Evolutionary conservation across 2,797 vertebrate genomes (phyloP), one percentile per base, ranked within the genome.

Genomic region (Syndactyla subalaris): DNA sequence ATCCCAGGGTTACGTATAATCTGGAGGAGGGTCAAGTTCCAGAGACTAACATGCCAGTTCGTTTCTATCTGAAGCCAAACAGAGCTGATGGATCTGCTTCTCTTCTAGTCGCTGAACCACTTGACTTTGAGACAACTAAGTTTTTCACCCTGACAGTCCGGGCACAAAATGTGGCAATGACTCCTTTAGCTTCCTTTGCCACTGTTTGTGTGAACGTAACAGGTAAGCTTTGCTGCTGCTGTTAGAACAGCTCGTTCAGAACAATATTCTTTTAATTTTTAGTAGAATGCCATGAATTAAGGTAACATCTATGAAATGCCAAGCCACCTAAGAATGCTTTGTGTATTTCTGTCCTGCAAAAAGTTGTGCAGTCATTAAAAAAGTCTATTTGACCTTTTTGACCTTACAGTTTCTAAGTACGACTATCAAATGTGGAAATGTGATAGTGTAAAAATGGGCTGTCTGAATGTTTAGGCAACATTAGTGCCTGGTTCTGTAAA

Each of bases 21-120:
- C 98, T 99, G 95, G 99, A 99, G 93, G 99, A 99, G 91, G 99
- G 99, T 51, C 98, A 98, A 94, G 98, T 99, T 49, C 98, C 98
- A 14, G 98, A 99, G 97, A 98, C 98, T 79, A 99, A 99, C 98
- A 98, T 98, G 98, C 99, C 99, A 12, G 98, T 99, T 72, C 98
- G 98, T 30, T 99, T 99, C 98, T 99, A 99, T 97, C 97, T 99
- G 94, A 99, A 98, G 85, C 98, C 98, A 27, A 99, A 99, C 97
- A 98, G 98, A 65, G 97, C 96, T 2, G 98, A 99, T 72, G 97
- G 98, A 80, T 99, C 99, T 7, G 99, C 98, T 12, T 98, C 98
- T 68, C 98, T 99, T 94, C 97, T 99, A 92, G 98, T 99, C 72
- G 98, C 99, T 5, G 99, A 99, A 95, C 98, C 98, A 43, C 98